Evolutionary conservation across 1,140 invertebrate species (phyloP), one percentile per base, ranked within the genome.

Genomic region (Drosophila cardini): DNA sequence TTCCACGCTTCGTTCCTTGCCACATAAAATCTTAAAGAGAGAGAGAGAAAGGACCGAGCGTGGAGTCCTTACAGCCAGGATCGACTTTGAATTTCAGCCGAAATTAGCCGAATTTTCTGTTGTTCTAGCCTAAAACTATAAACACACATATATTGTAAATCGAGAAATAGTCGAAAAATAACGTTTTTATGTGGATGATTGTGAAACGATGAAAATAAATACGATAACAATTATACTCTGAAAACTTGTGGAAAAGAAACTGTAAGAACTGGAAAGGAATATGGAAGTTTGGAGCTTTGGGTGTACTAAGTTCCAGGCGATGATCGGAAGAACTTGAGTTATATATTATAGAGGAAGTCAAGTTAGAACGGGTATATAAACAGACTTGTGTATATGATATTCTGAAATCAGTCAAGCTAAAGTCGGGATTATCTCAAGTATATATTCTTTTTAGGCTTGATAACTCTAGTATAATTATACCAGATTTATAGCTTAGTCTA

Each of bases 141-240:
- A 78, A 84, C 83, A 87, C 21, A 26, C 21, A 87, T 84, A 87
- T 87, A 89, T 90, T 89, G 84, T 89, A 89, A 89, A 89, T 84
- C 84, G 70, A 77, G 69, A 83, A 26, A 78, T 80, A 80, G 79
- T 80, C 83, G 79, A 87, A 85, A 83, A 76, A 76, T 36, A 70
- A 46, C 76, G 83, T 83, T 74, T 26, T 26, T 26, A 26, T 89
- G 63, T 78, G 85, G 80, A 87, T 87, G 84, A 89, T 89, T 87
- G 83, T 87, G 76, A 89, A 87, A 85, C 73, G 84, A 86, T 86
- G 78, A 76, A 81, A 87, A 89, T 84, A 85, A 85, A 83, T 78
- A 89, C 84, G 84, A 89, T 89, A 89, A 70, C 80, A 87, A 86
- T 79, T 87, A 86, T 78, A 87, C 64, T 45, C 64, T 58, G n/a